Percentiles rank a stretch among this genome's conserved stretches.
phyloP scores from a whole-genome alignment of 1,140 invertebrate species.

The Aphelinus atriplicis region DNA sequence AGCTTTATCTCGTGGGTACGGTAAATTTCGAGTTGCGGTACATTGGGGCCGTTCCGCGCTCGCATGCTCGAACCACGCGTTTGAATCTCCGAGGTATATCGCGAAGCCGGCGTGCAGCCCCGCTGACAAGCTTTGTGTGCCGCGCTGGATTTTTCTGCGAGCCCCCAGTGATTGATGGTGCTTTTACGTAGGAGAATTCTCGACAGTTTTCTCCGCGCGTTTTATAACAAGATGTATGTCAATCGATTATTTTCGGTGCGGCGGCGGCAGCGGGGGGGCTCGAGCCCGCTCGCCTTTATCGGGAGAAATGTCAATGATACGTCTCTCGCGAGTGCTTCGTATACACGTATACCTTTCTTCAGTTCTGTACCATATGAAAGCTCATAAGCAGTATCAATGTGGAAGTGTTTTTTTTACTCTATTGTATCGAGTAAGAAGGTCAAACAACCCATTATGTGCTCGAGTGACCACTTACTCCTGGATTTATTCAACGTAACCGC shows the following conservation, averaged over 20 bases:
- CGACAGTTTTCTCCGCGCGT: not conserved
- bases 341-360: not conserved
- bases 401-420: not conserved
- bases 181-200: conserved; percentile 1
- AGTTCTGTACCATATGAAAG: not conserved
- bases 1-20: not conserved
- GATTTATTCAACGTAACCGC: too few relatives aligned
- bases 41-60: not conserved
- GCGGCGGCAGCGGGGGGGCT: not conserved
- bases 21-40: not conserved
- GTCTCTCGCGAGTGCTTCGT: too few relatives aligned
- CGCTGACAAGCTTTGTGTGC: not conserved
- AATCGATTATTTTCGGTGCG: not conserved
- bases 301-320: not conserved
- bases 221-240: conserved; percentile 6
- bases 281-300: not conserved
- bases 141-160: not conserved
- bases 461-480: too few relatives aligned
- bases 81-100: conserved; percentile 14
- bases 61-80: conserved; percentile 5
- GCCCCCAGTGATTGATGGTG: conserved; percentile 2
- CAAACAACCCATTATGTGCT: too few relatives aligned
- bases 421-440: not conserved
- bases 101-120: not conserved
- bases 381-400: not conserved